Conservation (phyloP, 2,797 vertebrate genomes). For the Poecile montanus region DNA sequence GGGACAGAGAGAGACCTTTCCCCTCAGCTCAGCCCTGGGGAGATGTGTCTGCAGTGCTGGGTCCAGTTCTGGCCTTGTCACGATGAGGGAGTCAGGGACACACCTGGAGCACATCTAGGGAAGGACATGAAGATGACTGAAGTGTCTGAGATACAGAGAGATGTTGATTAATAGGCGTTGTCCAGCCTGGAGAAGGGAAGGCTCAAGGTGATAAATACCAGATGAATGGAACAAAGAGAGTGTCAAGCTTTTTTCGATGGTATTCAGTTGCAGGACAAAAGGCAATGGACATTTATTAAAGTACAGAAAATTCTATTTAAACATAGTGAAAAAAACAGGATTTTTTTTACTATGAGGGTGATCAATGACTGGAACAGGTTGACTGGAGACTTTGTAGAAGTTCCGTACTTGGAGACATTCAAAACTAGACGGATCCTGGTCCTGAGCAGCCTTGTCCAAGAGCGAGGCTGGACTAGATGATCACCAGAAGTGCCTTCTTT, state of each 20-base stretch:
- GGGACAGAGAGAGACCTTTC: background rate
- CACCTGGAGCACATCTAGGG: background rate
- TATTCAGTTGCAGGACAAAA: background rate
- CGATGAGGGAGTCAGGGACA: background rate
- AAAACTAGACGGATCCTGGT: background rate
- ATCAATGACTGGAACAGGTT: background rate
- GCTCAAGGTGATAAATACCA: background rate
- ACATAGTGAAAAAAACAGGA: fast-evolving
- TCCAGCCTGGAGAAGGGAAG: background rate
- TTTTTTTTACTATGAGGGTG: background rate
- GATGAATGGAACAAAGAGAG: background rate
- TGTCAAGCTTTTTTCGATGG: background rate
- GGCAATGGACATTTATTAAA: background rate
- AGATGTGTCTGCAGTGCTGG: background rate
- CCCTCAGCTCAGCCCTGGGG: background rate
- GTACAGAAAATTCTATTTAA: background rate
- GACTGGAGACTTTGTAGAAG: background rate
- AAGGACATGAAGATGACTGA: fast-evolving
- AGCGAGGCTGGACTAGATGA: background rate
- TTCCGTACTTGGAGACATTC: background rate
- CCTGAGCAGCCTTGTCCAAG: background rate
- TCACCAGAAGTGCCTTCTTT: background rate
- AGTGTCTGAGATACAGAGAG: background rate
- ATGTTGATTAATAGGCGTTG: no score
- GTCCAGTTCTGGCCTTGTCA: background rate